Evolutionary conservation across 1,140 invertebrate genomes (phyloP).

Genomic region (Lutraria rhynchaena): DNA sequence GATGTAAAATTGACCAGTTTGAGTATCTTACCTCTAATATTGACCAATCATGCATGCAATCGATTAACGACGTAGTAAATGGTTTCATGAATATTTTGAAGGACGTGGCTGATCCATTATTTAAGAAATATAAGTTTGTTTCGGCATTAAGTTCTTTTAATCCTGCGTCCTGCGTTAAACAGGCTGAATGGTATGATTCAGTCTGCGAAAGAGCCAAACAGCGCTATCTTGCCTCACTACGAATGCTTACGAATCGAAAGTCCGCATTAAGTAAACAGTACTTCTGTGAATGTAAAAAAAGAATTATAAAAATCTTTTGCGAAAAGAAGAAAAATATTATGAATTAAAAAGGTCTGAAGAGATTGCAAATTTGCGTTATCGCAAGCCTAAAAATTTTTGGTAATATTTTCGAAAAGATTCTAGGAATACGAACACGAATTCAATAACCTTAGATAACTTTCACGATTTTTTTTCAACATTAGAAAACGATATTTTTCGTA

Average conservation of each 20-base stretch:
- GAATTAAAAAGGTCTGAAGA: neutral
- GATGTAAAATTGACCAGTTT: neutral
- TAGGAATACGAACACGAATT: neutral
- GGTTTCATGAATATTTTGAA: neutral
- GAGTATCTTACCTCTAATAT: neutral
- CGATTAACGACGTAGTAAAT: too few relatives aligned
- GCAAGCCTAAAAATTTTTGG: neutral
- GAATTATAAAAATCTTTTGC: neutral
- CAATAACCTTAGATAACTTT: neutral
- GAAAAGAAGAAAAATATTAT: neutral
- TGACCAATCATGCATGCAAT: neutral
- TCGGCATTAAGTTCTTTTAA: too few relatives aligned
- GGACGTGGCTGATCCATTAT: neutral
- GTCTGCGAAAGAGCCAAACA: too few relatives aligned
- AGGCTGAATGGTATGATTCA: constrained; percentile 7
- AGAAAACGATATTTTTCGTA: neutral
- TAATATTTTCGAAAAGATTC: neutral
- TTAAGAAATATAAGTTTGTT: neutral
- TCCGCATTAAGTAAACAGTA: neutral
- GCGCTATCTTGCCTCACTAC: neutral
- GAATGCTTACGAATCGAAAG: neutral
- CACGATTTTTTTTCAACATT: neutral
- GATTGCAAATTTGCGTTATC: neutral
- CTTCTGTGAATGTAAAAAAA: too few relatives aligned
- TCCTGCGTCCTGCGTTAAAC: too few relatives aligned